These are phyloP conservation scores for Trissoscelio sp. DNA, from an alignment of 2,888 invertebrate genomes.

Conservation along the genomic window DNA sequence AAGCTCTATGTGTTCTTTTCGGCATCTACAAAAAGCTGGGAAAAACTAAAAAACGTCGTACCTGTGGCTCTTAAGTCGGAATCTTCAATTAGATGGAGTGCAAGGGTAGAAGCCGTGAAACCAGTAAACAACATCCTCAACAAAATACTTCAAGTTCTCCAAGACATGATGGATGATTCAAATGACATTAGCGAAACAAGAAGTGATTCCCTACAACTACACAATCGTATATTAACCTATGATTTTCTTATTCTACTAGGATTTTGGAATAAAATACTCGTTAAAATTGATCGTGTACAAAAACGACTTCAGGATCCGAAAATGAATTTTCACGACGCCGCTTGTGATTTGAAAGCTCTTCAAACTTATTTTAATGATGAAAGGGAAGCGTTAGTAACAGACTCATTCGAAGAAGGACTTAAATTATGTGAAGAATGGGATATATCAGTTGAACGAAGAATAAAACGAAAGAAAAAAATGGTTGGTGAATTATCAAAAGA, in stretches of 20 bases:
- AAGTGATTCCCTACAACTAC: slow-evolving; percentile 11
- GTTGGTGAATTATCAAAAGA: neutral
- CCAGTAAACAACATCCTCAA: neutral
- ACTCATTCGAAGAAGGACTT: neutral
- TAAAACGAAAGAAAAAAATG: neutral
- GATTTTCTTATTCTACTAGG: slow-evolving; percentile 27
- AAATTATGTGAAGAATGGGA: neutral
- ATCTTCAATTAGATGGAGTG: slow-evolving; percentile 37
- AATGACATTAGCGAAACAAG: slow-evolving; percentile 18
- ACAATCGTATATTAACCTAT: slow-evolving; percentile 16
- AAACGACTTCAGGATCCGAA: slow-evolving; percentile 29
- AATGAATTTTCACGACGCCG: slow-evolving; percentile 38
- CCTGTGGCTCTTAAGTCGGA: slow-evolving; percentile 21
- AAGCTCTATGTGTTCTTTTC: slow-evolving; percentile 51
- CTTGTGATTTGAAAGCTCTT: slow-evolving; percentile 22
- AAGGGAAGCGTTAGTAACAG: slow-evolving; percentile 2
- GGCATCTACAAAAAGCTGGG: slow-evolving; percentile 29
- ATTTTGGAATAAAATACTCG: slow-evolving; percentile 34
- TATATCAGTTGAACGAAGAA: neutral
- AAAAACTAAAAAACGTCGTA: slow-evolving; percentile 36
- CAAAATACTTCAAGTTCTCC: neutral
- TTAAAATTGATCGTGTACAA: slow-evolving; percentile 29
- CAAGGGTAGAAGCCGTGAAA: neutral
- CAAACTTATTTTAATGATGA: slow-evolving; percentile 22
- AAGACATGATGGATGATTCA: neutral